phyloP scores from a whole-genome alignment of 92 coral and sea anemone genomes.

The Meandrina meandrites region DNA sequence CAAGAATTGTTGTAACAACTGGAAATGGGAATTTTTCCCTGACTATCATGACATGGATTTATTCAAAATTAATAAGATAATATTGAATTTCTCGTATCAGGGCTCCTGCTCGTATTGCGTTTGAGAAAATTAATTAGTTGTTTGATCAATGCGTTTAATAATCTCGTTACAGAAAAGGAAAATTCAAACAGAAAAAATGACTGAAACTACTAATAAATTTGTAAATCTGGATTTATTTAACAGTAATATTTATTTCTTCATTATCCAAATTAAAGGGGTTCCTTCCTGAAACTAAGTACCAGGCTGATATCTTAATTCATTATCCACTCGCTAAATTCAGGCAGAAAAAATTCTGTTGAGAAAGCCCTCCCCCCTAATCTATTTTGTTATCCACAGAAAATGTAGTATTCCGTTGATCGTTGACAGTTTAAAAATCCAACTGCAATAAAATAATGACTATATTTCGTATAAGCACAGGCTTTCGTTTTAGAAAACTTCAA shows the following conservation, averaged over 20 bases:
- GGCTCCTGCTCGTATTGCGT: not conserved
- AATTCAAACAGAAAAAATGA: not conserved
- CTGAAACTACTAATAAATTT: too few relatives aligned
- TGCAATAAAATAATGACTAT: too few relatives aligned
- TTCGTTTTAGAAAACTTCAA: not conserved
- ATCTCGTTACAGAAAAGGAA: not conserved
- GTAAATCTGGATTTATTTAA: not conserved
- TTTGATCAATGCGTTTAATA: not conserved
- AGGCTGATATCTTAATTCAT: not conserved
- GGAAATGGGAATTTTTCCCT: not conserved
- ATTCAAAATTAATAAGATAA: not conserved
- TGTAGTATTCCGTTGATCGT: not conserved
- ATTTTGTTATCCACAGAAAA: not conserved
- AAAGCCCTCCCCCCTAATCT: too few relatives aligned
- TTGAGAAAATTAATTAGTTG: not conserved
- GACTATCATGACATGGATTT: not conserved
- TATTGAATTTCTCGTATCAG: not conserved
- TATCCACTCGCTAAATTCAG: not conserved
- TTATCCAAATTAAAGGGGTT: not conserved
- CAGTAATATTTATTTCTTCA: not conserved
- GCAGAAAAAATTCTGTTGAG: not conserved
- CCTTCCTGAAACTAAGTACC: not conserved
- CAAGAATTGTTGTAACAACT: not conserved
- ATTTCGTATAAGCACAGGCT: not conserved
- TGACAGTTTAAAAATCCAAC: not conserved